Evolutionary conservation across 2,797 vertebrate genomes (phyloP).

Genomic region (Saxicola maurus): DNA sequence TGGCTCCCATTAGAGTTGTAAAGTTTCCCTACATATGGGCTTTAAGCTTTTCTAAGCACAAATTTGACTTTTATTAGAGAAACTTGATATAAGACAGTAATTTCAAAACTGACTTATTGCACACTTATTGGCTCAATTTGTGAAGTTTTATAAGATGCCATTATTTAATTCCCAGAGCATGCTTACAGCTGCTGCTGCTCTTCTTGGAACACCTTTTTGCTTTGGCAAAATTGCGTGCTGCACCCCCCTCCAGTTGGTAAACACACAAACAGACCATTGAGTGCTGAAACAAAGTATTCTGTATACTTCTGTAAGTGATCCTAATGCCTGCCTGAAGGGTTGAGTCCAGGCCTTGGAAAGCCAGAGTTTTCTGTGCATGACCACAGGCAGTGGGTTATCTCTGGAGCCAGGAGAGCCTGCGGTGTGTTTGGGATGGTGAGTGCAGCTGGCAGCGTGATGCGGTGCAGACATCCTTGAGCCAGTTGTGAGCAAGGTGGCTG

Average conservation of each 20-base stretch:
- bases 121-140: conserved; percentile 43
- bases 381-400: background rate
- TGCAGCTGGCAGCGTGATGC: background rate
- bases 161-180: conserved; percentile 47
- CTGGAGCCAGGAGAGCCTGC: fast-evolving
- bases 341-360: background rate
- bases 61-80: conserved; percentile 50
- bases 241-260: conserved; percentile 26
- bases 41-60: conserved; percentile 57
- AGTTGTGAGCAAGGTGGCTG: background rate
- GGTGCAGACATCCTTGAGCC: background rate
- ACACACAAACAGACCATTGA: conserved; percentile 46
- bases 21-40: conserved; percentile 55
- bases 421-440: background rate
- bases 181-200: conserved; percentile 49
- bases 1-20: conserved; percentile 59
- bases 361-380: background rate
- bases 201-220: conserved; percentile 45
- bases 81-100: conserved; percentile 53
- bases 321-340: background rate
- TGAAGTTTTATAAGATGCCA: conserved; percentile 53
- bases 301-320: background rate
- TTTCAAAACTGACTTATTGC: conserved; percentile 52
- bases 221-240: background rate
- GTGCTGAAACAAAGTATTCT: background rate